Base-by-base conservation (phyloP, 2,888 invertebrate species). In the Acanthopleura granulata region DNA sequence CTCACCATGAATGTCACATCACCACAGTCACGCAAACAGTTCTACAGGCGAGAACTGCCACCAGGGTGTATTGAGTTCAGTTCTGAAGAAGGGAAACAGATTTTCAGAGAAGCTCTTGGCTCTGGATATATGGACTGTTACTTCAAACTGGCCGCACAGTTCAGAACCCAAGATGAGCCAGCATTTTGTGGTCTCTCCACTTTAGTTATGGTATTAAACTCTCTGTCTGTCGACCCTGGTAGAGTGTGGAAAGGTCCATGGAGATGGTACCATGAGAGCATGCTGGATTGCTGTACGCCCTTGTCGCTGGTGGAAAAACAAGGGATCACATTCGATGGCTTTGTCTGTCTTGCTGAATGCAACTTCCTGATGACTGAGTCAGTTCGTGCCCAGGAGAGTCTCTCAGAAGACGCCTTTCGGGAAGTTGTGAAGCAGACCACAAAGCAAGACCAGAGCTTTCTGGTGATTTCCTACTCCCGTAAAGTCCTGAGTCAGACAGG, bases 201-300 rank as follows among this genome's bases (percentile, higher is more conserved):
- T 1, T 82, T 91, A 18, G 89, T 91, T 80, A 86, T 85, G 86
- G 87, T 88, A 6, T 82, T 91, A 49, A 91, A 91, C 77, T 87
- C 90, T 4, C 81, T 91, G 49, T 90, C 89, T 76, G 87, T 90
- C 11, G 90, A 90, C 75, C 90, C 90, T 0, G 87, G 86, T 18
- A 78, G 80, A 18, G 83, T 89, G 0, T 90, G 90, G 89, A 89
- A 88, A 77, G 88, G 89, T 0, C 87, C 89, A 3, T 91, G 91
- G 91, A 83, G 90, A 27, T 91, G 90, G 88, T 91, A 91, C 80
- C 90, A 91, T 79, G 91, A 91, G 80, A 83, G 87, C 50, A 91
- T 91, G 91, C 82, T 91, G 25, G 90, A 91, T 77, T 91, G 91
- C 77, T 91, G 91, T 78, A 85, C 88, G 3, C 87, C 90, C 0